Conservation (phyloP, 2,797 vertebrate species). For the Acanthis flammea region DNA sequence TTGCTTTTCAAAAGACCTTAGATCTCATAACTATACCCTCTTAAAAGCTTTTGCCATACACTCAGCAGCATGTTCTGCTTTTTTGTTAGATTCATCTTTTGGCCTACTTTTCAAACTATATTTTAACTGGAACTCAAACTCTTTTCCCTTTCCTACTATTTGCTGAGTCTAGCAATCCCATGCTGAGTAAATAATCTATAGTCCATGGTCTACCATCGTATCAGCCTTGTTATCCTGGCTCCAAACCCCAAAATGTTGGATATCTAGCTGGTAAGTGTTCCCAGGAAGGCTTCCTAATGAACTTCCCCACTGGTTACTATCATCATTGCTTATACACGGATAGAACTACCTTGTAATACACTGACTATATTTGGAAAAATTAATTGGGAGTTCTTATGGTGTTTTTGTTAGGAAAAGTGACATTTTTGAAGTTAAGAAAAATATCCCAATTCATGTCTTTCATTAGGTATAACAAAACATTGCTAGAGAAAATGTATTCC, state of each 20-base stretch:
- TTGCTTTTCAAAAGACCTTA: conserved; percentile 62
- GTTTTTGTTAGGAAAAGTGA: conserved; percentile 79
- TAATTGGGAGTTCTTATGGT: conserved; percentile 85
- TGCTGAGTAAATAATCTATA: conserved; percentile 78
- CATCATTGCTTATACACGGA: conserved; percentile 71
- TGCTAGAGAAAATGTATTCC: conserved; percentile 66
- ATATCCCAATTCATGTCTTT: conserved; percentile 76
- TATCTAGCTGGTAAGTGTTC: conserved; percentile 76
- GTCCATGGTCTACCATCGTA: conserved; percentile 73
- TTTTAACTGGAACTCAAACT: conserved; percentile 65
- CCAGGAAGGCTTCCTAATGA: conserved; percentile 76
- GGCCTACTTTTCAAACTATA: conserved; percentile 66
- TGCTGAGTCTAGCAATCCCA: conserved; percentile 75
- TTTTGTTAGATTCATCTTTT: conserved; percentile 67
- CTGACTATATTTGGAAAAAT: conserved; percentile 83
- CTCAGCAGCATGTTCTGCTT: conserved; percentile 25
- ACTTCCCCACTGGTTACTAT: conserved; percentile 75
- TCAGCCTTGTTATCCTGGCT: conserved; percentile 80
- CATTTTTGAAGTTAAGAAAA: conserved; percentile 80
- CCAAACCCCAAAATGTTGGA: conserved; percentile 70
- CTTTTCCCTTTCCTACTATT: conserved; percentile 45
- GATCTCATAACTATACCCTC: conserved; percentile 8
- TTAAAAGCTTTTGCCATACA: conserved; percentile 33
- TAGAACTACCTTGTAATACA: conserved; percentile 61
- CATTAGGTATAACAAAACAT: conserved; percentile 76